Percentiles rank a stretch among this genome's conserved stretches.
Evolutionary conservation across 2,113 vertebrate species (phyloP).

Genomic region (Microcebus tavaratra): DNA sequence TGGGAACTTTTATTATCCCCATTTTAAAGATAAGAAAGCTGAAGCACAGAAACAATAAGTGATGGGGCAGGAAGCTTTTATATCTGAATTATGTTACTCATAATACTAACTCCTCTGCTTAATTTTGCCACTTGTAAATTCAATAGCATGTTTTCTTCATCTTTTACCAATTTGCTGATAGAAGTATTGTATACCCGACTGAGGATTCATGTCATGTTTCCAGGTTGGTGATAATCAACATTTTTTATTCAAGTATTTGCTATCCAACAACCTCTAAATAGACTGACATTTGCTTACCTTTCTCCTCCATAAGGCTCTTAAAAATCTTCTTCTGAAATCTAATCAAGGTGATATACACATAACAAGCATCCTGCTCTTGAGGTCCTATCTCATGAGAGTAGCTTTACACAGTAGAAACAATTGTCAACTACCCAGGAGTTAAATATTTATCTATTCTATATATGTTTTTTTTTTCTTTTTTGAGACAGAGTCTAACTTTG

Average conservation of each 20-base stretch:
- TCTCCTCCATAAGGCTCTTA: background rate
- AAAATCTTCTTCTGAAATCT: constrained; percentile 36
- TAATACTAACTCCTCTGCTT: background rate
- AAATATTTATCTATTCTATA: background rate
- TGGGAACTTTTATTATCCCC: constrained; percentile 18
- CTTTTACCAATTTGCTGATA: constrained; percentile 33
- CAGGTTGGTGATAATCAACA: background rate
- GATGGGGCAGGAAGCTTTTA: background rate
- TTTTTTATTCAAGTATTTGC: constrained; percentile 20
- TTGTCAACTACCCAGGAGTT: background rate
- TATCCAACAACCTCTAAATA: background rate
- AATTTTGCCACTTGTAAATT: background rate
- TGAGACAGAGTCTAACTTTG: no score
- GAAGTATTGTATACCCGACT: background rate
- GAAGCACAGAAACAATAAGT: background rate
- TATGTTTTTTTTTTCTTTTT: background rate
- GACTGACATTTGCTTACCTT: background rate
- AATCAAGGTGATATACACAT: background rate
- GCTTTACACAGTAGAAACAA: background rate
- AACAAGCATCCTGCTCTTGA: background rate
- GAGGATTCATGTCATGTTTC: background rate
- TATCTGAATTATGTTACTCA: background rate
- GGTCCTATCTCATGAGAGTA: constrained; percentile 22
- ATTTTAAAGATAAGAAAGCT: constrained; percentile 31
- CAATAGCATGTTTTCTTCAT: background rate